Evolutionary conservation across 2,888 invertebrate genomes (phyloP).

Genomic region (Lepidochrysops patricia): DNA sequence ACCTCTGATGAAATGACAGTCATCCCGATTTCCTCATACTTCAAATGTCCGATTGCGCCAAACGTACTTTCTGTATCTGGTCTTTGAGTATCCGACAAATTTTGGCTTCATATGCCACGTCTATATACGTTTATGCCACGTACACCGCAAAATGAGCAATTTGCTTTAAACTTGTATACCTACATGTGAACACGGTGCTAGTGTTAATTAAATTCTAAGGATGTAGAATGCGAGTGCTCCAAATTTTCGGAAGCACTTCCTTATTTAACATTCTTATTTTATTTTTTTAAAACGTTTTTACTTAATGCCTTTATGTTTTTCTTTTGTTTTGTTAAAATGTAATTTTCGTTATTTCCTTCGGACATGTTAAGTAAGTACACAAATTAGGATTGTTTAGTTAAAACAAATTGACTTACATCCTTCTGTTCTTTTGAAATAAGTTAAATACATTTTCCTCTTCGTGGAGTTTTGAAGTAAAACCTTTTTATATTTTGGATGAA

Average conservation of each 20-base stretch:
- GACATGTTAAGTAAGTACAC: background rate
- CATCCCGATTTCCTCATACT: no score
- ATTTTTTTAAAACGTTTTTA: background rate
- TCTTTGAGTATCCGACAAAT: no score
- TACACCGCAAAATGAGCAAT: constrained; percentile 2
- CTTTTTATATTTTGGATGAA: background rate
- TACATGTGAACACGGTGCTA: background rate
- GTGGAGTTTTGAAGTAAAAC: background rate
- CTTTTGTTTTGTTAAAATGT: background rate
- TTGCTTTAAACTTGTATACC: constrained; percentile 3
- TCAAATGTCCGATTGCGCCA: no score
- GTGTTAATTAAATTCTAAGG: constrained; percentile 7
- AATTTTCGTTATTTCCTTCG: background rate
- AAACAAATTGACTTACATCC: background rate
- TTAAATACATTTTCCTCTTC: background rate
- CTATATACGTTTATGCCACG: no score
- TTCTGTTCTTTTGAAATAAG: background rate
- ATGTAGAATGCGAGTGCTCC: background rate
- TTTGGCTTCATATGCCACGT: no score
- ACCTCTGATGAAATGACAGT: no score
- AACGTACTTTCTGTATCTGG: no score
- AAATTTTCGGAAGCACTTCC: constrained; percentile 1
- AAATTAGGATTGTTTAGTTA: background rate
- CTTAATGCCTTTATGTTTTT: background rate
- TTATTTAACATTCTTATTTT: background rate